Evolutionary conservation across 2,797 vertebrate genomes (phyloP).

Genomic region (Poecilia velifera): DNA sequence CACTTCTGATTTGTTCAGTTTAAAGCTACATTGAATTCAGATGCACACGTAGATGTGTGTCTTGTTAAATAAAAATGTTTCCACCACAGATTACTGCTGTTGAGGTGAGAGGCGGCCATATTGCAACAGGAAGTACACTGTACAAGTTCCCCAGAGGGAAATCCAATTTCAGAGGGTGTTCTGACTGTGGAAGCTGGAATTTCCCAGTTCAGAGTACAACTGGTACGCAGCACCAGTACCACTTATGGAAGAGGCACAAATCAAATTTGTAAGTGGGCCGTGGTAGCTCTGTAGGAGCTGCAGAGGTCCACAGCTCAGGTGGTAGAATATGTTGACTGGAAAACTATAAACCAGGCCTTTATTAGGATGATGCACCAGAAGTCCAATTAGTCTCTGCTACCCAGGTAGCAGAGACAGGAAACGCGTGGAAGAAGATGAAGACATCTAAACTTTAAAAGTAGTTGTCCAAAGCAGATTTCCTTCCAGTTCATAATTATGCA

Average conservation of each 20-base stretch:
- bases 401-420: neutral
- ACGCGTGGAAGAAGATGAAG: neutral
- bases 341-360: neutral
- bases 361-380: neutral
- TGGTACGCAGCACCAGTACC: neutral
- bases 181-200: too few species aligned
- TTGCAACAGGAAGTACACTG: too few species aligned
- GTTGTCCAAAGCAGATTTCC: neutral
- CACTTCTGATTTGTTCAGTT: too few species aligned
- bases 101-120: too few species aligned
- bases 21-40: too few species aligned
- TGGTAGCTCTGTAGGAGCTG: neutral
- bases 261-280: neutral
- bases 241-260: neutral
- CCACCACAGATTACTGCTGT: too few species aligned
- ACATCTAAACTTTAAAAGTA: neutral
- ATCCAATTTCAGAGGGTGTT: too few species aligned
- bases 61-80: too few species aligned
- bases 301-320: neutral
- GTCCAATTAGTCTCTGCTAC: neutral
- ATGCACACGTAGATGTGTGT: too few species aligned
- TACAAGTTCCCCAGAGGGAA: too few species aligned
- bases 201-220: too few species aligned
- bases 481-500: neutral
- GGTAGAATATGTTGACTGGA: neutral